A percentile compares a stretch with the other conserved stretches of the same genome.
Evolutionary conservation across 2,797 vertebrate species (phyloP).

Genomic region (Eutrigla gurnardus): DNA sequence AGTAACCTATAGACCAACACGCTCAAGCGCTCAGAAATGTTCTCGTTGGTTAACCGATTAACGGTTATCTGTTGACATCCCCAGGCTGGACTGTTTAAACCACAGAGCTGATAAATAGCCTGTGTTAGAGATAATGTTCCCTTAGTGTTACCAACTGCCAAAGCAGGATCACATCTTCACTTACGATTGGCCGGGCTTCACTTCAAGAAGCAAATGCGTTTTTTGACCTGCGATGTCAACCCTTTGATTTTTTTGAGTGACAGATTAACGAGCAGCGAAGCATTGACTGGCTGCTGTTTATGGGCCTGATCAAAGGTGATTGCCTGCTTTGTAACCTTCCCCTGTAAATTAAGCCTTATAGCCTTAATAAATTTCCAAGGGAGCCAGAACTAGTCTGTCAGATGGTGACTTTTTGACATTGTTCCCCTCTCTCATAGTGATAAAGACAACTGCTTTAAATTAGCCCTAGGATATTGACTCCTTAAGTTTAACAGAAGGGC

Average conservation of each 20-base stretch:
- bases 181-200: conserved; percentile 24
- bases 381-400: conserved; percentile 59
- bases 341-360: conserved; percentile 76
- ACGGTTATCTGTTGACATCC: too few species aligned
- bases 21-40: too few species aligned
- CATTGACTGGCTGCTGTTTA: conserved; percentile 72
- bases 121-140: conserved; percentile 37
- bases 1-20: too few species aligned
- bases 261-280: conserved; percentile 62
- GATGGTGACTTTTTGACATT: conserved; percentile 73
- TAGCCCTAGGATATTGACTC: conserved; percentile 74
- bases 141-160: conserved; percentile 37
- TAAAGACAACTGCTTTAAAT: conserved; percentile 74
- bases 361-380: conserved; percentile 73
- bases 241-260: conserved; percentile 61
- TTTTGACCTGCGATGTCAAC: conserved; percentile 62
- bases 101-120: conserved; percentile 27
- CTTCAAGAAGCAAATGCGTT: conserved; percentile 58
- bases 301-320: conserved; percentile 75
- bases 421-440: conserved; percentile 65
- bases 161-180: conserved; percentile 42
- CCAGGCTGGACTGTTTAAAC: too few species aligned
- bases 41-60: too few species aligned
- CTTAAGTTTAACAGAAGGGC: conserved; percentile 73
- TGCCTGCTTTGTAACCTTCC: conserved; percentile 76